Evolutionary conservation across 2,888 invertebrate genomes (phyloP).

Genomic region (Quadriops clusia): DNA sequence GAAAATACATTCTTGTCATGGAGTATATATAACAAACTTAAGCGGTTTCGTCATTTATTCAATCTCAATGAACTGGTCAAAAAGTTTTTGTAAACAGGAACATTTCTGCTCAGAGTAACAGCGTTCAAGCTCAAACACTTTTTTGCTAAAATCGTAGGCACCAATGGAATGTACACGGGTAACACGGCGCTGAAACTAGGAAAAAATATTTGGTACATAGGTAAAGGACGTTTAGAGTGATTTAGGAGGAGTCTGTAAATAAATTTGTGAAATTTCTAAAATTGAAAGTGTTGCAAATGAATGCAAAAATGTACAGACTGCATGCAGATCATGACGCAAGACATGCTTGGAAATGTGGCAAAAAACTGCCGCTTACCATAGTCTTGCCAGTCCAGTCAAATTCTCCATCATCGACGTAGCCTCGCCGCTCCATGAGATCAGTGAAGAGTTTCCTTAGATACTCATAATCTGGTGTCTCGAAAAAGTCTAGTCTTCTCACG

Average conservation of each 20-base stretch:
- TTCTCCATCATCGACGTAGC: slow-evolving; percentile 80
- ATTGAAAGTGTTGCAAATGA: too few species aligned
- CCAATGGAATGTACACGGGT: too few species aligned
- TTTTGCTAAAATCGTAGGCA: too few species aligned
- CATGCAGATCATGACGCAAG: too few species aligned
- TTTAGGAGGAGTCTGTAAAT: not conserved
- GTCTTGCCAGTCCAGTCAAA: slow-evolving; percentile 91
- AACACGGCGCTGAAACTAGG: too few species aligned
- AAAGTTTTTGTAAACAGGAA: not conserved
- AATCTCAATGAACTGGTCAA: too few species aligned
- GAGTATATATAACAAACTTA: too few species aligned
- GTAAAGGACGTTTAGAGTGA: slow-evolving; percentile 4
- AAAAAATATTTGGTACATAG: too few species aligned
- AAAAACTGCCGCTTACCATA: slow-evolving; percentile 24
- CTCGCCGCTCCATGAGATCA: slow-evolving; percentile 78
- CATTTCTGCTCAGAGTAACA: not conserved
- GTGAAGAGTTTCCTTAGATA: slow-evolving; percentile 92
- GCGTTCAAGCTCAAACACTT: too few species aligned
- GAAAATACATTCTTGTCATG: too few species aligned
- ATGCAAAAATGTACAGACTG: too few species aligned
- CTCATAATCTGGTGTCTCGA: slow-evolving; percentile 99
- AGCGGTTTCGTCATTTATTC: too few species aligned
- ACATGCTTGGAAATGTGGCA: slow-evolving; percentile 1
- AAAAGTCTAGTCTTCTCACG: slow-evolving; percentile 94
- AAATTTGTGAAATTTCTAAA: slow-evolving; percentile 3